Percentiles rank a stretch among this genome's conserved stretches.
phyloP scores from a whole-genome alignment of 2,888 invertebrate species.

The Leptopterna dolabrata region DNA sequence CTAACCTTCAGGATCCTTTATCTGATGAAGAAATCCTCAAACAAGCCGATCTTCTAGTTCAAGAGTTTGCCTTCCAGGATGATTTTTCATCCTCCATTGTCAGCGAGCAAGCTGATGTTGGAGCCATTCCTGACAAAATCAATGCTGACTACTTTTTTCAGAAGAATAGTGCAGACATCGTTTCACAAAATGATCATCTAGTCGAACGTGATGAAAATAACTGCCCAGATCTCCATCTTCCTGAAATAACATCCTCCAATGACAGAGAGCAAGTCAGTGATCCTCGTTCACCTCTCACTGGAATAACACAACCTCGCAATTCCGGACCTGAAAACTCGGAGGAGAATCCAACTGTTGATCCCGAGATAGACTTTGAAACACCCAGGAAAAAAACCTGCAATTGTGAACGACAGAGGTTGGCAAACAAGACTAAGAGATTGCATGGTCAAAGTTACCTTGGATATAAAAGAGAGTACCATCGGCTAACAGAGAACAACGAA shows the following conservation, averaged over 20 bases:
- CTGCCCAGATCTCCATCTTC: neutral
- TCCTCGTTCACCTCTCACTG: too few species aligned
- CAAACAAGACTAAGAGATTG: slow-evolving; percentile 8
- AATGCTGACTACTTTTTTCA: neutral
- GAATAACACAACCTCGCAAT: too few species aligned
- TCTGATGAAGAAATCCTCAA: neutral
- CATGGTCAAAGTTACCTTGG: slow-evolving; percentile 18
- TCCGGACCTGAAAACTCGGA: too few species aligned
- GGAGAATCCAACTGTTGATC: too few species aligned
- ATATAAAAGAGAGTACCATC: slow-evolving; percentile 3
- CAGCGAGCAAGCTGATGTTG: neutral
- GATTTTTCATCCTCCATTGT: neutral
- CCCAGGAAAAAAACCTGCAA: neutral
- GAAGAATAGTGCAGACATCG: neutral
- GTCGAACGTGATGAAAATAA: slow-evolving; percentile 5
- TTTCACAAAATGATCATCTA: neutral
- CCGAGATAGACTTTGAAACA: too few species aligned
- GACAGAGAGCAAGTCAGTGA: too few species aligned
- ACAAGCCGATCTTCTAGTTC: neutral
- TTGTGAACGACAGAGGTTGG: neutral
- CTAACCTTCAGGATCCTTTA: neutral
- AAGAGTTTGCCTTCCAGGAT: neutral
- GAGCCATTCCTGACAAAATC: neutral
- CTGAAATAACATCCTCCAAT: too few species aligned
- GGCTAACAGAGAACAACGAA: neutral